These are phyloP conservation scores for Setipinna tenuifilis DNA, from an alignment of 2,797 vertebrate genomes.

Conservation along the genomic window DNA sequence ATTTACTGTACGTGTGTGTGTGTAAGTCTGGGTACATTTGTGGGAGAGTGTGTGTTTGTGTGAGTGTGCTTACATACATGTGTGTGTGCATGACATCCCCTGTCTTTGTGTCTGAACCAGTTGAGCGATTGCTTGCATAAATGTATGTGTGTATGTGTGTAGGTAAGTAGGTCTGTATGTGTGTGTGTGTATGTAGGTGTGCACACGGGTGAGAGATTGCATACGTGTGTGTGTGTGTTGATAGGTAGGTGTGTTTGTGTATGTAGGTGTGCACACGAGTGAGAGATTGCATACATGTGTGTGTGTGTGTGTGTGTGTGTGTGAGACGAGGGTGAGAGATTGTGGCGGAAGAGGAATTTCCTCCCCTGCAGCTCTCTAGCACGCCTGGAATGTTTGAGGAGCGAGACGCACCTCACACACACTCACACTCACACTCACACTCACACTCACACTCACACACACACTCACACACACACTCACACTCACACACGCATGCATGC, in stretches of 20 bases:
- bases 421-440: too few species aligned
- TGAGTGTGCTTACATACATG: neutral
- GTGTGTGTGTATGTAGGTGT: neutral
- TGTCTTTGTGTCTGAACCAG: too few species aligned
- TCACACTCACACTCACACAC: too few species aligned
- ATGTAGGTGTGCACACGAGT: constrained; percentile 5
- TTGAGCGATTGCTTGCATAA: neutral
- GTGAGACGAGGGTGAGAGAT: too few species aligned
- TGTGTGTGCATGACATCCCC: neutral
- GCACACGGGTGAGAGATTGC: too few species aligned
- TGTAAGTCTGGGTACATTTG: neutral
- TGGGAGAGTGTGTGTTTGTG: neutral
- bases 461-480: too few species aligned
- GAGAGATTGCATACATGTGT: neutral
- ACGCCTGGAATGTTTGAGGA: constrained; percentile 46
- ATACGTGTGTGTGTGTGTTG: too few species aligned
- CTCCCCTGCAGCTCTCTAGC: constrained; percentile 35
- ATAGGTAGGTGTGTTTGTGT: too few species aligned
- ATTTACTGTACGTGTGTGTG: neutral
- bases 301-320: too few species aligned
- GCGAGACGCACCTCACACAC: constrained; percentile 22
- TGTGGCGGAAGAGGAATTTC: constrained; percentile 45
- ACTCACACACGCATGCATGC: neutral
- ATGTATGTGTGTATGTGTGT: neutral
- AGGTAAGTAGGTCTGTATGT: neutral